A percentile compares a stretch with the other conserved stretches of the same genome.
Conservation (phyloP, 2,113 vertebrate species). For the Lamprotornis superbus region DNA sequence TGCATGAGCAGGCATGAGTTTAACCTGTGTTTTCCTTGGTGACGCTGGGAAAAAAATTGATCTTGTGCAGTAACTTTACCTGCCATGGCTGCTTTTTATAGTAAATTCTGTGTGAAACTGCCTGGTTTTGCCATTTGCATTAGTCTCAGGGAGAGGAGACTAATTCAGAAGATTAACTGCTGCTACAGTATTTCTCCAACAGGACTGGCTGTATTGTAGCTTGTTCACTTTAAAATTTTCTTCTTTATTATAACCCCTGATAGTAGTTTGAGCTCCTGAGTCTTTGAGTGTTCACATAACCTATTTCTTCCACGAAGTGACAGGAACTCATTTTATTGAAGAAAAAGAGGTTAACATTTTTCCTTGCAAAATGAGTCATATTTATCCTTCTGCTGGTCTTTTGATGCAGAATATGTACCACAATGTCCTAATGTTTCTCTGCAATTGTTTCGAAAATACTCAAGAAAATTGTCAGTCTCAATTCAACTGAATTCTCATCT, state of each 20-base stretch:
- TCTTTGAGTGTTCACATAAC: not conserved
- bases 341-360: slow-evolving; percentile 9
- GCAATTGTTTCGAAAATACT: not conserved
- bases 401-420: not conserved
- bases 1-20: not conserved
- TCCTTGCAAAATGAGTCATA: slow-evolving; percentile 24
- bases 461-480: slow-evolving; percentile 45
- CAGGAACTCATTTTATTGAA: not conserved
- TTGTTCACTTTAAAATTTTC: not conserved
- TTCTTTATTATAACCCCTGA: not conserved
- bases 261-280: not conserved
- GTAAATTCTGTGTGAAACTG: not conserved
- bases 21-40: not conserved
- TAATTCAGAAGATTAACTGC: not conserved
- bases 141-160: not conserved
- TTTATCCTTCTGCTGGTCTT: slow-evolving; percentile 18
- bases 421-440: not conserved
- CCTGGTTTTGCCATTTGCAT: not conserved
- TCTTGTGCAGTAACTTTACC: not conserved
- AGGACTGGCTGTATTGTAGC: not conserved
- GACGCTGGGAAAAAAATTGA: not conserved
- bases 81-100: not conserved
- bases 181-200: not conserved
- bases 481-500: slow-evolving; percentile 28
- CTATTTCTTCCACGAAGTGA: not conserved